Conservation (phyloP, 2,113 vertebrate species). For the Antechinus stuartii region DNA sequence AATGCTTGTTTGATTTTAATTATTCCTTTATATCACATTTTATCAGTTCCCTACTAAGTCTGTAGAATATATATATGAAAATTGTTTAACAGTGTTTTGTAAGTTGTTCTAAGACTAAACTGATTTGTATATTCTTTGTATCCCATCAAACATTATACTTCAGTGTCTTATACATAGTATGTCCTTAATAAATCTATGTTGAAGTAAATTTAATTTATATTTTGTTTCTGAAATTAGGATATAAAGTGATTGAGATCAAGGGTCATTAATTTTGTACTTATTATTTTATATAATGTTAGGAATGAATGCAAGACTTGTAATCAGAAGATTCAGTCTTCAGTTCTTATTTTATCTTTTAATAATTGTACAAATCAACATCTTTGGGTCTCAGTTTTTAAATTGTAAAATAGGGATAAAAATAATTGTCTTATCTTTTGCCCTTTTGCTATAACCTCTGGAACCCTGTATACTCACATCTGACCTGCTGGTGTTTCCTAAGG, state of each 20-base stretch:
- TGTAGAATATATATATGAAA: not conserved
- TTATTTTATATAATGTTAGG: not conserved
- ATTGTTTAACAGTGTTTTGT: not conserved
- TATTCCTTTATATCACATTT: not conserved
- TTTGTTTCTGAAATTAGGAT: not conserved
- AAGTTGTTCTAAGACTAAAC: not conserved
- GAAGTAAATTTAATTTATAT: not conserved
- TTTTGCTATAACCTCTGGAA: not conserved
- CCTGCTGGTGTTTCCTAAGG: not conserved
- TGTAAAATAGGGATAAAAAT: not conserved
- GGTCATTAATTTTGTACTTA: not conserved
- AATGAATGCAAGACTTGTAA: not conserved
- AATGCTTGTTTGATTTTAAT: not conserved
- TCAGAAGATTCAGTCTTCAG: not conserved
- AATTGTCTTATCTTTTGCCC: too few relatives aligned
- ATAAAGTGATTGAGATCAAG: not conserved
- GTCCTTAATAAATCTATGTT: not conserved
- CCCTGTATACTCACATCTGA: too few relatives aligned
- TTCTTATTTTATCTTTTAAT: not conserved
- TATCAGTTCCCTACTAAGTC: not conserved
- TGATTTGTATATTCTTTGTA: not conserved
- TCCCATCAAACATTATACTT: not conserved
- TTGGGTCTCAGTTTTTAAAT: not conserved
- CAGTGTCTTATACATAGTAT: not conserved
- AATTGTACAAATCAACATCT: not conserved